Evolutionary conservation across 2,888 invertebrate genomes (phyloP), one percentile per base, ranked within the genome.

Genomic region (Troilus luridus): DNA sequence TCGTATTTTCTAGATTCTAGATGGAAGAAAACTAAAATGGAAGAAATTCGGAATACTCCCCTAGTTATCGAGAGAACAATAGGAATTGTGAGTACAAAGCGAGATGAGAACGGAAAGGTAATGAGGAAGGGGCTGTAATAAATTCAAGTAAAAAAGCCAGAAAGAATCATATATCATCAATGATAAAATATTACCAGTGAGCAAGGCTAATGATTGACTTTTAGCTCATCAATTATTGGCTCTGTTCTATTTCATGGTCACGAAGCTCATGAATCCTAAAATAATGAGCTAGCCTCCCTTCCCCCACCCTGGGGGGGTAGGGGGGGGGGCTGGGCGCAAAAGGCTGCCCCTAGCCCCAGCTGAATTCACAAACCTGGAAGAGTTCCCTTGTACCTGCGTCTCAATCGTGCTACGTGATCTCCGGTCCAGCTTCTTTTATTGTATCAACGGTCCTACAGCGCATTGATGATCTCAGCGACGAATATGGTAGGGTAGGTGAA

Each of bases 221-320:
- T 89, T 89, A 89, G 89, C 89, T 89, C 89, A 89, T 89, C 89
- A 89, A 64, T 89, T 89, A 89, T 89, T 89, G 89, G 64, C 54
- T 89, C 54, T 89, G 89, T 89, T 89, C 89, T 62, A 62, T 64
- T 89, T 89, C 62, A 89, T 64, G 89, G 89, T 89, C 89, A 89
- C 89, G 89, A 89, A 89, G 17, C 62, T 62, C 89, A 89, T 89
- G 89, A 89, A 89, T 89, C 64, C 89, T 89, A 64, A 89, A 89
- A 64, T 89, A 89, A 89, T 89, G 89, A 89, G 89, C 62, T 64
- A 12, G 21, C 54, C 89, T 8, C 8, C 88, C 58, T 19, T 8
- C 88, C 88, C 59, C 58, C 62, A 41, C 41, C 17, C 27, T 14
- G 7, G 14, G 17, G 21, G 19, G 1, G 17, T 8, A 24, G 7